Percentiles rank a stretch among this genome's conserved stretches.
Conservation (phyloP, 2,797 vertebrate species). For the Malurus leucopterus region DNA sequence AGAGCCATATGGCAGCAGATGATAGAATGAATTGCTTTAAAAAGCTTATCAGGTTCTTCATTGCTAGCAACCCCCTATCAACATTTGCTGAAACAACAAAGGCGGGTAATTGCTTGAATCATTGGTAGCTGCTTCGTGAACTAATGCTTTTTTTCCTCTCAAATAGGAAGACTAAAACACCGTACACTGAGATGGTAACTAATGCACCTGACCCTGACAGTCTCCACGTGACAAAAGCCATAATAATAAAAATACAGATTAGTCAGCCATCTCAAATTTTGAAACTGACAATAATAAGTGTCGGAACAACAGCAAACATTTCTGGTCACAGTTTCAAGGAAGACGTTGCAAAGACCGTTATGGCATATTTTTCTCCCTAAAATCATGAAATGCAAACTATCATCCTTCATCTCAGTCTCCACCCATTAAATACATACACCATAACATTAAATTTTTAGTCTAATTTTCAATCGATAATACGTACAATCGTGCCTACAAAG, state of each 20-base stretch:
- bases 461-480: background rate
- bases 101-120: background rate
- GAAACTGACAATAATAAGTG: background rate
- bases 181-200: background rate
- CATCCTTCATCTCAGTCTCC: background rate
- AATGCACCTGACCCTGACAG: background rate
- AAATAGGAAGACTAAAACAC: background rate
- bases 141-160: background rate
- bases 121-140: background rate
- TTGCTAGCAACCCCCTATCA: background rate
- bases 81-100: background rate
- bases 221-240: background rate
- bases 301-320: background rate
- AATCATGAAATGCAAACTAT: background rate
- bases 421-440: background rate
- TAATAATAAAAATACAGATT: background rate
- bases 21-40: background rate
- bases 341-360: background rate
- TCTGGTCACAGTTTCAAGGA: background rate
- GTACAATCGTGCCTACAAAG: background rate
- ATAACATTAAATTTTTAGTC: background rate
- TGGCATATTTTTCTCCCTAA: background rate
- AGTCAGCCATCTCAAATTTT: background rate
- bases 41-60: background rate
- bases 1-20: background rate